Base-by-base conservation (phyloP, 2,797 vertebrate genomes). In the Florisuga fusca region DNA sequence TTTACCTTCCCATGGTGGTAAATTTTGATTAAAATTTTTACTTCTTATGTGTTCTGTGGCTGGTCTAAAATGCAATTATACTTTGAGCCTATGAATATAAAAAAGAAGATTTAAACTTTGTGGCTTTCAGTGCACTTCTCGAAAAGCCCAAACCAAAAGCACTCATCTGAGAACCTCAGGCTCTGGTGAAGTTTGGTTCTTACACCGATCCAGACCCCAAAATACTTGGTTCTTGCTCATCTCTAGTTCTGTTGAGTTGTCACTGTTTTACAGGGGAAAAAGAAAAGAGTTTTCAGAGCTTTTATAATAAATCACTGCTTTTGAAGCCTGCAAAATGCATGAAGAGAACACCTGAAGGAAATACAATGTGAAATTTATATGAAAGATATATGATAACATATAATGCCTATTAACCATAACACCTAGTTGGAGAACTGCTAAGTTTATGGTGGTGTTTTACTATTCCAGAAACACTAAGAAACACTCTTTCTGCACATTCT, bases 101-200 rank as follows among this genome's bases (percentile, higher is more conserved):
- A 85, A 73, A 74, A 11, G 12, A 84, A 64, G 5, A 71, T 54
- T 53, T 61, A 63, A 84, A 85, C 15, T 74, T 79, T 4, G 3
- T 4, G 2, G 26, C 5, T 86, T 79, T 87, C 41, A 38, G 7
- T 3, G 0, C 9, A 61, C 87, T 80, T 91, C 50, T 83, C 23
- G 38, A 10, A 69, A 69, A 18, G 31, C 26, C 27, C 55, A 72
- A 88, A n/a, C 6, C 10, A 58, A 62, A 94, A 84, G 22, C 27
- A 84, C 7, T 20, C 3, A 75, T 59, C 33, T 84, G 34, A 76
- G 53, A 73, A 19, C 4, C 10, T 71, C 36, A 53, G 19, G 38
- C 4, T 80, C 33, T 0, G 0, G 6, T 31, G 7, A 74, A 48
- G 20, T 55, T 90, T 41, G 41, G 7, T 66, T 61, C 29, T 73